These are phyloP conservation scores for Centropristis striata DNA, from an alignment of 2,113 vertebrate species.

Conservation along the genomic window DNA sequence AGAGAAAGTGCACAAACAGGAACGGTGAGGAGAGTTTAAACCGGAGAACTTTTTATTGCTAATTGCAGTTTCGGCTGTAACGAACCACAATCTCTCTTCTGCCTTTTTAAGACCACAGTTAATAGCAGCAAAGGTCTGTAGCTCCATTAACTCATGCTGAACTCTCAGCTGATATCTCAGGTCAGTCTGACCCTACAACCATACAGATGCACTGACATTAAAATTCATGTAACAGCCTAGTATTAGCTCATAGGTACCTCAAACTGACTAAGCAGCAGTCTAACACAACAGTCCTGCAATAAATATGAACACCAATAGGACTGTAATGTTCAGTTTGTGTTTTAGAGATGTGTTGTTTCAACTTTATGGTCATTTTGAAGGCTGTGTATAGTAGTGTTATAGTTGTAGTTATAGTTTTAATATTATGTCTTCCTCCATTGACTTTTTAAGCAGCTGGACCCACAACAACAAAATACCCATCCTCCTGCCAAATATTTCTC, in stretches of 20 bases:
- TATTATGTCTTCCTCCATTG: neutral
- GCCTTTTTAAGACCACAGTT: neutral
- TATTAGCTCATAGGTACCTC: neutral
- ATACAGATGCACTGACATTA: neutral
- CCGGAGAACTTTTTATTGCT: neutral
- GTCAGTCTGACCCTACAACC: neutral
- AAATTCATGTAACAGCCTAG: neutral
- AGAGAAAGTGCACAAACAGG: slow-evolving; percentile 14
- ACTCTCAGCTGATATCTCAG: neutral
- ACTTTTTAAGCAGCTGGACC: neutral
- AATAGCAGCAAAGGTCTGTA: neutral
- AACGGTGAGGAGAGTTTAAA: neutral
- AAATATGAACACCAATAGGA: neutral
- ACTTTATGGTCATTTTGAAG: neutral
- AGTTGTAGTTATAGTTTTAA: neutral
- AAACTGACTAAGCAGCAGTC: neutral
- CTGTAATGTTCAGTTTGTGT: neutral
- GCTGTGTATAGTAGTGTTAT: neutral
- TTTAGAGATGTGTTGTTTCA: neutral
- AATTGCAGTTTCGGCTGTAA: slow-evolving; percentile 19
- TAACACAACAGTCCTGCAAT: neutral
- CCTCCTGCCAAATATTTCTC: neutral
- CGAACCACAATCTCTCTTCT: slow-evolving; percentile 15
- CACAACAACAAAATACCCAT: neutral
- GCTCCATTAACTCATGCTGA: neutral